Evolutionary conservation across 2,888 invertebrate species (phyloP), one percentile per base, ranked within the genome.

Genomic region (Meiosimyza platycephala): DNA sequence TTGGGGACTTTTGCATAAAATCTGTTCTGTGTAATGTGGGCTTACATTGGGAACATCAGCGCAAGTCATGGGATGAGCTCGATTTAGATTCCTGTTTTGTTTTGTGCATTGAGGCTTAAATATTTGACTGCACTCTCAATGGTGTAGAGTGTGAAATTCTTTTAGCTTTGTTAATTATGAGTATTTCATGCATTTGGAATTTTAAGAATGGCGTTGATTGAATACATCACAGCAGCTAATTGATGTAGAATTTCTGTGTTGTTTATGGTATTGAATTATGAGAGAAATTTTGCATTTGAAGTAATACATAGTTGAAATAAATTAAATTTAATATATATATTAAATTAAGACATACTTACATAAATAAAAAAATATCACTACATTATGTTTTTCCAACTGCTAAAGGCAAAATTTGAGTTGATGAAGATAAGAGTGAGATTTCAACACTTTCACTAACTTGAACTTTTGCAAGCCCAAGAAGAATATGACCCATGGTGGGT

Each of bases 131-230:
- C 64, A 64, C 13, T 6, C 64, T 15, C 18, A 40, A 16, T 62
- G 33, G 50, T 50, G 50, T 50, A n/a, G 50, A 18, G 64, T 64
- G 64, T 64, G 51, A 64, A 64, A 64, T 64, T 64, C 64, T 50
- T 64, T 64, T 22, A 51, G 50, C 22, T 64, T 64, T 64, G 64
- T 64, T 64, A 64, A 64, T 51, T 64, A 64, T 64, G 64, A 64
- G 22, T 18, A 51, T 15, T 22, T 13, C 12, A 13, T 51, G 28
- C 15, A 40, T 22, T 12, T n/a, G 64, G 51, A 51, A 40, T 50
- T 64, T 64, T 22, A 51, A 48, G 22, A 7, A 28, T 22, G 16
- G 9, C 51, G 18, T 51, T 15, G 18, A 18, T 18, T 47, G 40
- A 40, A 40, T 40, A 40, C 40, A 40, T 40, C 40, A 40, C 6